phyloP scores from a whole-genome alignment of 2,888 invertebrate genomes.

The Suillia variegata region DNA sequence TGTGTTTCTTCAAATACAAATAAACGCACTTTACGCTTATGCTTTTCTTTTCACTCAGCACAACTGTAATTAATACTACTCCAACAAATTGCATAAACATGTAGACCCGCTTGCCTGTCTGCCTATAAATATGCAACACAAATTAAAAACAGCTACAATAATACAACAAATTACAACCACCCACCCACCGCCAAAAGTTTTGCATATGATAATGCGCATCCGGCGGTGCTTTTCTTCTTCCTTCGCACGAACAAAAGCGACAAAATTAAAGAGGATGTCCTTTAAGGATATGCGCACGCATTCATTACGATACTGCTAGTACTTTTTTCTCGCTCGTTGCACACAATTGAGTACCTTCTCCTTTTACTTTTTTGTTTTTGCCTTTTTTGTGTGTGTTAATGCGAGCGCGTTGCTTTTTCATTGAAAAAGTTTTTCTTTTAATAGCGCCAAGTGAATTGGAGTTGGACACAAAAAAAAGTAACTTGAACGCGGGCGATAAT shows the following conservation, averaged over 20 bases:
- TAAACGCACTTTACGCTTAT: too few relatives aligned
- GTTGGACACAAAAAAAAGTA: not conserved
- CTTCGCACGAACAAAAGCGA: not conserved
- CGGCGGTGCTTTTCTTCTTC: slow-evolving; percentile 3
- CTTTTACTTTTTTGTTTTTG: slow-evolving; percentile 18
- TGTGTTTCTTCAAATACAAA: too few relatives aligned
- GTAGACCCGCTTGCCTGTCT: too few relatives aligned
- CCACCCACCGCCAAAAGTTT: too few relatives aligned
- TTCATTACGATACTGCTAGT: slow-evolving; percentile 7
- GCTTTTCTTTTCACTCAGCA: too few relatives aligned
- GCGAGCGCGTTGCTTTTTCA: slow-evolving; percentile 22
- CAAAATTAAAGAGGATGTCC: slow-evolving; percentile 17
- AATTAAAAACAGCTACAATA: too few relatives aligned
- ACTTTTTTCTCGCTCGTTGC: slow-evolving; percentile 1
- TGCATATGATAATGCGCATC: not conserved
- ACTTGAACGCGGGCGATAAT: not conserved
- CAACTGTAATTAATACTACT: too few relatives aligned
- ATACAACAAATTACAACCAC: not conserved
- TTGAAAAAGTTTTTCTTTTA: slow-evolving; percentile 34
- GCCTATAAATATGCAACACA: not conserved
- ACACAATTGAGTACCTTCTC: slow-evolving; percentile 17
- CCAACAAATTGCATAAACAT: too few relatives aligned
- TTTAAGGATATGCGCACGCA: slow-evolving; percentile 19
- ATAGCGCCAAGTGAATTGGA: slow-evolving; percentile 28
- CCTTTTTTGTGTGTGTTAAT: too few relatives aligned